Base-by-base conservation (phyloP, 1,140 invertebrate species). In the Saccostrea cuccullata region DNA sequence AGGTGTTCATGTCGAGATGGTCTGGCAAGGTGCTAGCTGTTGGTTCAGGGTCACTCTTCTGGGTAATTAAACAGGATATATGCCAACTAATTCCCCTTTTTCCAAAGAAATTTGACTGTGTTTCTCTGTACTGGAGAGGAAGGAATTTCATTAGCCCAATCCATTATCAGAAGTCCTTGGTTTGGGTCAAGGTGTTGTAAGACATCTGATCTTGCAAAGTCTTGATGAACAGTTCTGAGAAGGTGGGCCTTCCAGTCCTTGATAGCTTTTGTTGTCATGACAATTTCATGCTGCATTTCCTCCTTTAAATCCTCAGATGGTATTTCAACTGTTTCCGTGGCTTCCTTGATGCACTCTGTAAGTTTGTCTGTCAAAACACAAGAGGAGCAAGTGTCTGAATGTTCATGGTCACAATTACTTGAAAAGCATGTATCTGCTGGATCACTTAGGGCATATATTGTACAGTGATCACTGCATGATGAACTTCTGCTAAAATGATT, bases 401-500 rank as follows among this genome's bases (percentile, higher is more conserved):
- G 86, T 8, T 56, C 23, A 36, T 36, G 30, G 30, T 36, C 30
- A 36, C 30, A 36, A 36, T 36, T 36, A 36, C 30, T 36, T 36
- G 77, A 55, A 87, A 87, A 26, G 26, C 36, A 40, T 36, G 17
- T 26, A 9, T 82, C 60, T 64, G 20, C 26, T 26, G 87, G 60
- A 55, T 87, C 87, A 87, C 87, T 84, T 47, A 87, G 56, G 64
- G 55, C 30, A 55, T 23, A 70, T 67, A 58, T 36, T 67, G 87
- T 55, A 36, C 84, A 88, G n/a, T 85, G 83, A 85, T 85, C 84
- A 36, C 55, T 36, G 26, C 83, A 85, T 73, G 40, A 12, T 70
- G 60, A 70, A 56, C 15, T 9, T n/a, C 20, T 85, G 17, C 30
- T 23, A 5, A 87, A 17, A 55, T 87, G 82, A 4, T 23, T 77